phyloP scores from a whole-genome alignment of 2,113 vertebrate genomes.

The Neolamprologus variostigma region DNA sequence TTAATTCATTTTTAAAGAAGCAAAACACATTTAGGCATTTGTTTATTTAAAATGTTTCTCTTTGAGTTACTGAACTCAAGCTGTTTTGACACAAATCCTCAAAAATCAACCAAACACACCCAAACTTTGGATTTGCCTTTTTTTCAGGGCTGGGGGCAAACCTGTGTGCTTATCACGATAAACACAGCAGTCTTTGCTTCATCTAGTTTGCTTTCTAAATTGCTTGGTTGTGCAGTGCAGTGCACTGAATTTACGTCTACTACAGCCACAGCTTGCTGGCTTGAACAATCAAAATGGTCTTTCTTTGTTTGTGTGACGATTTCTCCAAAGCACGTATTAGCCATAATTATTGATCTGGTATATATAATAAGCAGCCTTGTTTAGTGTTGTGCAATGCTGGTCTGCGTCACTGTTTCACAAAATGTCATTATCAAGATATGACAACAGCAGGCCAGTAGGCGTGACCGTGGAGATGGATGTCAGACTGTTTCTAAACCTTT shows the following conservation, averaged over 20 bases:
- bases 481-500: neutral
- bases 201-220: neutral
- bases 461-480: neutral
- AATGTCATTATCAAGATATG: neutral
- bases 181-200: neutral
- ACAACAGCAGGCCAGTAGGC: neutral
- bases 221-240: neutral
- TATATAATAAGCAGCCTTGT: neutral
- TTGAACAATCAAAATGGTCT: neutral
- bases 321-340: neutral
- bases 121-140: neutral
- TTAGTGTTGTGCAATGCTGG: neutral
- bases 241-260: fast-evolving
- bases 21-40: neutral
- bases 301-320: neutral
- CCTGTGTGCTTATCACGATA: neutral
- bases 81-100: neutral
- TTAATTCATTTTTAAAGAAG: neutral
- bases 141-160: neutral
- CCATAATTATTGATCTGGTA: neutral
- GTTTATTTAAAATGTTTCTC: neutral
- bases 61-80: neutral
- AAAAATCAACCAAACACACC: neutral
- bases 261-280: neutral
- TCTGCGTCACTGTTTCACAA: neutral